Percentiles rank a stretch among this genome's conserved stretches.
phyloP scores from a whole-genome alignment of 2,888 invertebrate species.

The Rotaria socialis region DNA sequence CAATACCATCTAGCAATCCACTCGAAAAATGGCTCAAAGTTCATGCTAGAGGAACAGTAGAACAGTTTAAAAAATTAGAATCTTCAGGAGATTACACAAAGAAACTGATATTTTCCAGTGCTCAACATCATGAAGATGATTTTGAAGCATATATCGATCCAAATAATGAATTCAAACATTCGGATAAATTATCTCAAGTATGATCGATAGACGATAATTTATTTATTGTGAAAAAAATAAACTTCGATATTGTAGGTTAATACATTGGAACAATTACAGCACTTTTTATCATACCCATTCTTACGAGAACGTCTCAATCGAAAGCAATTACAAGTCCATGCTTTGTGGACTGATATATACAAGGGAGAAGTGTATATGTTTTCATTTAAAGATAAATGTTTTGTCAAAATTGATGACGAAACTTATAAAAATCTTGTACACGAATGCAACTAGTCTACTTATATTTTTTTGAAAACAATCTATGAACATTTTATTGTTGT shows the following conservation, averaged over 20 bases:
- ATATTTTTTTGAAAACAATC: no score
- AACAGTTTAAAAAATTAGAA: conserved; percentile 71
- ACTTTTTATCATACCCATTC: conserved; percentile 85
- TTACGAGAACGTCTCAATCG: conserved; percentile 74
- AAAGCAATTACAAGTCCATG: conserved; percentile 78
- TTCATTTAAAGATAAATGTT: conserved; percentile 77
- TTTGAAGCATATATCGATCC: conserved; percentile 91
- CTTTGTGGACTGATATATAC: conserved; percentile 94
- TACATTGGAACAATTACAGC: conserved; percentile 82
- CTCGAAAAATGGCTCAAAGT: conserved; percentile 83
- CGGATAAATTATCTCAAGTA: conserved; percentile 89
- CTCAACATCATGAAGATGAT: conserved; percentile 65
- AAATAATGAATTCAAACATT: conserved; percentile 69
- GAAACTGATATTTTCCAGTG: conserved; percentile 53
- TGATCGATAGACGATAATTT: conserved; percentile 61
- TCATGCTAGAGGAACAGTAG: conserved; percentile 71
- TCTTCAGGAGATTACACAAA: neutral
- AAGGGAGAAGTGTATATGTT: conserved; percentile 92
- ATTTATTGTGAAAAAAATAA: neutral
- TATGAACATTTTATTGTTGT: no score
- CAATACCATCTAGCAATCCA: conserved; percentile 76
- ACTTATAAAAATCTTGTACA: conserved; percentile 68
- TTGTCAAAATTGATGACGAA: conserved; percentile 79
- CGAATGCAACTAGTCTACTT: neutral
- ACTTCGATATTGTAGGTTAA: conserved; percentile 68